These are phyloP conservation scores for Glyphotaelius pellucidus DNA, from an alignment of 2,888 invertebrate species.

Conservation along the genomic window DNA sequence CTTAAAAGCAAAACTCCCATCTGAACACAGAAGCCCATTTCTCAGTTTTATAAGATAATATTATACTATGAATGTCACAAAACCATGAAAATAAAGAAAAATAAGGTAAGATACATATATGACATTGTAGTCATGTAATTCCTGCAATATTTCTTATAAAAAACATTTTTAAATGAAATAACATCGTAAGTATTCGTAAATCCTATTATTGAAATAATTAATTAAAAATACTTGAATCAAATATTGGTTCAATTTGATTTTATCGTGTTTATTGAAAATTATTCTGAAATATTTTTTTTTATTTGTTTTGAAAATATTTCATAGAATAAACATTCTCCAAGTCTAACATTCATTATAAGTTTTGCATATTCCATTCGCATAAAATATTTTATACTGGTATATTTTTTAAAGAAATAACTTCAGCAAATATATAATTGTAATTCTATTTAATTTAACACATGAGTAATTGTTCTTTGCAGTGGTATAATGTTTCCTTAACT, in stretches of 20 bases:
- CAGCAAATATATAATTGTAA: constrained; percentile 46
- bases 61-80: neutral
- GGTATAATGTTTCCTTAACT: constrained; percentile 26
- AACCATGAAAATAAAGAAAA: neutral
- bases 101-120: too few species aligned
- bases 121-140: neutral
- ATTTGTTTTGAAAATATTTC: constrained; percentile 32
- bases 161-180: neutral
- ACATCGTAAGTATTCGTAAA: neutral
- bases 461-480: constrained; percentile 52
- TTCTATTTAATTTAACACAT: constrained; percentile 45
- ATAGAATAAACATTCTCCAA: constrained; percentile 54
- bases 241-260: neutral
- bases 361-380: constrained; percentile 24
- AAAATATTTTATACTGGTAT: constrained; percentile 44
- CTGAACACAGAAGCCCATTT: constrained; percentile 28
- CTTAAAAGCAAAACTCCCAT: constrained; percentile 56
- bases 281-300: neutral
- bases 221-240: neutral
- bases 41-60: neutral
- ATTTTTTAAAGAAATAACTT: constrained; percentile 39
- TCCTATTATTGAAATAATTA: neutral
- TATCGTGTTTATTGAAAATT: neutral
- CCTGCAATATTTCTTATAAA: neutral
- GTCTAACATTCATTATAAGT: constrained; percentile 54